Evolutionary conservation across 2,888 invertebrate genomes (phyloP), one percentile per base, ranked within the genome.

Genomic region (Orthonychiurus folsomi): DNA sequence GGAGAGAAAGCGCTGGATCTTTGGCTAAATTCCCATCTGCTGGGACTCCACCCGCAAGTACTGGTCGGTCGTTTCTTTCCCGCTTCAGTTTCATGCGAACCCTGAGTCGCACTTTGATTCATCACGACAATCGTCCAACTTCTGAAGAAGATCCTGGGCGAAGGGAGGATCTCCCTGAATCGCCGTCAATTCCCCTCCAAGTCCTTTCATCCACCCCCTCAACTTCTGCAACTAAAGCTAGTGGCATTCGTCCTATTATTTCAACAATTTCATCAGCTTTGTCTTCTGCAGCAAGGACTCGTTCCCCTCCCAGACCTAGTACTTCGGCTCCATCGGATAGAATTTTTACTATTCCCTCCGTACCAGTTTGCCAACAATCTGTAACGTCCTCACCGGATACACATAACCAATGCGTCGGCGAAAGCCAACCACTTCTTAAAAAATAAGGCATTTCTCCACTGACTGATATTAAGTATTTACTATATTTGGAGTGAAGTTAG

Each of bases 381-480:
- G 56, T 18, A 27, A 12, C 52, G 9, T 52, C 52, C 5, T 21
- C 52, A 5, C 37, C 37, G 15, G 37, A 37, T 15, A 15, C 15
- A 9, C 37, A 37, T 37, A 5, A 37, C 37, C 37, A 59, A 26
- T 59, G 61, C 50, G 21, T 61, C 21, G 69, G 68, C 27, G 71
- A 71, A 60, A 69, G 65, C 64, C 71, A 71, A 56, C 71, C 71
- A 25, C 67, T 71, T 24, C 63, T 71, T 26, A 71, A 71, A 58
- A 69, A 71, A 66, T 69, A 66, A 66, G 61, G 47, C 52, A 50
- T 50, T 37, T 37, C 37, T 9, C 37, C 37, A 37, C 37, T 37
- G 15, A 37, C 37, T n/a, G n/a, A n/a, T n/a, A n/a, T n/a, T n/a
- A n/a, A n/a, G n/a, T n/a, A n/a, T n/a, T n/a, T n/a, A n/a, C n/a